Evolutionary conservation across 1,140 invertebrate species (phyloP).

Genomic region (Solenopsis fugax): DNA sequence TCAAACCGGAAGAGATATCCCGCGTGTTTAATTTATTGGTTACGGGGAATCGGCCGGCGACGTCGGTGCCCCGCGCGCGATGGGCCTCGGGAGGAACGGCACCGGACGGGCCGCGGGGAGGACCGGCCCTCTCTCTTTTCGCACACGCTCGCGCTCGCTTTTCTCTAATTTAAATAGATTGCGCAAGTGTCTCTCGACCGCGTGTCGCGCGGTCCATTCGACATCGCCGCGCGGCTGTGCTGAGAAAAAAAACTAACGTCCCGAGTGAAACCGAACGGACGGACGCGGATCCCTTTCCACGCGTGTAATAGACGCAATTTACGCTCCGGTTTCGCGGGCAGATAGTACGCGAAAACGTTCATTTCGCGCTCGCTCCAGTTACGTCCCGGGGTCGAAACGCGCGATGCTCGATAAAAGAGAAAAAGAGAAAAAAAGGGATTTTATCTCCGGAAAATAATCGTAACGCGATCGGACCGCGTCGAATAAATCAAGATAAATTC

Average conservation of each 20-base stretch:
- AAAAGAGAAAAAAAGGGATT: background rate
- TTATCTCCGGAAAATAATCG: constrained; percentile 1
- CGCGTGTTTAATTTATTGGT: constrained; percentile 78
- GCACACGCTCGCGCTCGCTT: constrained; percentile 15
- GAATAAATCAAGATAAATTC: constrained; percentile 20
- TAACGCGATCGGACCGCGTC: background rate
- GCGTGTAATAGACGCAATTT: background rate
- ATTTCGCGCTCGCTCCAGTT: background rate
- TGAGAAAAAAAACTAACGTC: background rate
- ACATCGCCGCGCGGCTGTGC: no score
- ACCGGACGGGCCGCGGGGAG: background rate
- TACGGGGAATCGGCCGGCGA: constrained; percentile 72
- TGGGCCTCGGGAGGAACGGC: constrained; percentile 3
- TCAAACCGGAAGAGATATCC: constrained; percentile 79
- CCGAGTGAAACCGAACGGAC: background rate
- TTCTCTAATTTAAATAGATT: constrained; percentile 61
- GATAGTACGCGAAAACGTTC: background rate
- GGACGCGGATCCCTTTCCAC: background rate
- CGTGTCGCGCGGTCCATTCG: constrained; percentile 14
- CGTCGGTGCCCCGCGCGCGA: constrained; percentile 7
- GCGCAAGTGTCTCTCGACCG: constrained; percentile 18
- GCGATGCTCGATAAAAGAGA: background rate
- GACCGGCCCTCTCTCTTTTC: constrained; percentile 40
- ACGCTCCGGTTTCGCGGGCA: background rate
- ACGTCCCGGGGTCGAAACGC: background rate